Base-by-base conservation (phyloP, 2,797 vertebrate genomes). In the Discoglossus pictus region DNA sequence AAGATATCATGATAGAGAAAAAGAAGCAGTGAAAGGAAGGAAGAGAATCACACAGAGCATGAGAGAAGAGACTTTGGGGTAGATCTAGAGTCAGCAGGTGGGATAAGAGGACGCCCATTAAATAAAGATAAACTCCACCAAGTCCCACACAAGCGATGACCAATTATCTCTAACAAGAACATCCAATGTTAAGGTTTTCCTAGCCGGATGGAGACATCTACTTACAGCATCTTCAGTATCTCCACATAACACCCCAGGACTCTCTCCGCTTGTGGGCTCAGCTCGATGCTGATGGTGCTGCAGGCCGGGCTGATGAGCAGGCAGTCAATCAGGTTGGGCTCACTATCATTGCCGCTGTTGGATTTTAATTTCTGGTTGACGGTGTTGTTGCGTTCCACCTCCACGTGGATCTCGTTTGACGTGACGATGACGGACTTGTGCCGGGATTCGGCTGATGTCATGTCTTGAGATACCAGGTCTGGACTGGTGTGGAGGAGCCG, bases 221-320 rank as follows among this genome's bases (percentile, higher is more conserved):
- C 97, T 98, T 84, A 99, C 97, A 99, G 92, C 92, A 98, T 97
- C 84, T 97, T 98, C 74, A 99, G 94, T 76, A 99, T 99, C 74
- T 98, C 94, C 44, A 96, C 96, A 1, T 95, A 98, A 88, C 97
- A 99, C 79, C 92, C 93, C 17, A 99, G 92, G n/a, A 98, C 94
- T 18, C 95, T 88, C 86, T 98, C 96, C 0, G 96, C 97, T 80
- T 98, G 95, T 7, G 94, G 90, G 0, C 95, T 96, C 74, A 99
- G 92, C 86, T 99, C 97, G 61, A 99, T 98, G 90, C 93, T 97
- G 79, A 99, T 89, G 66, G 93, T 92, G 83, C 90, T 98, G 82
- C 94, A 91, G 13, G 94, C 92, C 0, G 97, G 97, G 84, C 96
- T 98, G 88, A 98, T 97, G 89, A 98, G 90, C 81, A 99, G 89